Evolutionary conservation across 2,888 invertebrate genomes (phyloP).

Genomic region (Nowickia ferox): DNA sequence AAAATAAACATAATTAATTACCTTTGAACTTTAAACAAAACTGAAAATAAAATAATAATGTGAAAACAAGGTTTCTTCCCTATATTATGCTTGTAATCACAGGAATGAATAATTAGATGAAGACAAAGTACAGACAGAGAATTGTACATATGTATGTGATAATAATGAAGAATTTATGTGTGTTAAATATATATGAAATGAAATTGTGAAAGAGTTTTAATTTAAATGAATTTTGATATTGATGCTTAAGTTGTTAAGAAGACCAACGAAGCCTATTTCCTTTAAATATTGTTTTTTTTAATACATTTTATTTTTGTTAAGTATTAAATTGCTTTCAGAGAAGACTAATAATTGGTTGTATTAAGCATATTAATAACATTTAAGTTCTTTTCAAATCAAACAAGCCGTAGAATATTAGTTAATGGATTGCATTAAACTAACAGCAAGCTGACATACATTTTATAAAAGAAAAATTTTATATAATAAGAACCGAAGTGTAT

Average conservation of each 20-base stretch:
- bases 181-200: not conserved
- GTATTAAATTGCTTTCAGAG: not conserved
- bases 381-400: not conserved
- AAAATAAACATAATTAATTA: constrained; percentile 37
- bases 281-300: not conserved
- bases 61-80: not conserved
- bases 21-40: constrained; percentile 40
- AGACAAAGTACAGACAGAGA: not conserved
- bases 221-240: not conserved
- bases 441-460: no score
- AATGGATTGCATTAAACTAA: not conserved
- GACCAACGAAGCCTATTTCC: not conserved
- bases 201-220: not conserved
- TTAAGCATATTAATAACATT: not conserved
- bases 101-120: not conserved
- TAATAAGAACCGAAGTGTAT: no score
- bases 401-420: not conserved
- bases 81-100: not conserved
- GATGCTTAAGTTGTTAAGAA: not conserved
- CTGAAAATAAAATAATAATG: constrained; percentile 35
- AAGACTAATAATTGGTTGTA: not conserved
- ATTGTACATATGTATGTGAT: no score
- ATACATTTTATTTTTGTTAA: not conserved
- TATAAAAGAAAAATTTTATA: no score
- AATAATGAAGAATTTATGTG: not conserved